Base-by-base conservation (phyloP, 92 coral and sea anemone genomes). In the Phenganax subtilis region DNA sequence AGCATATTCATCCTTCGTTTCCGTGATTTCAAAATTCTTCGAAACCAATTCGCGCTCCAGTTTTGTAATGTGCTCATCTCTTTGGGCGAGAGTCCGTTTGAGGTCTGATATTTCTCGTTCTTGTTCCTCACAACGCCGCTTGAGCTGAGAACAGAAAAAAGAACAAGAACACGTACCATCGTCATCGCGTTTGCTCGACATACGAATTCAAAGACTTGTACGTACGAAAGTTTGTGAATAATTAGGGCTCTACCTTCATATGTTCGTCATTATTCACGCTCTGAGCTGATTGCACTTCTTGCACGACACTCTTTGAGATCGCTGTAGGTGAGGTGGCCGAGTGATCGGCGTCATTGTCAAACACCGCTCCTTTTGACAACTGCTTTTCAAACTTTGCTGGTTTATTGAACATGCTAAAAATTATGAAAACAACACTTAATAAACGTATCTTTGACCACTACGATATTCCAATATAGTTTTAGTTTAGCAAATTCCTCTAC, bases 311-410 rank as follows among this genome's bases (percentile, higher is more conserved):
- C 74, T 65, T 79, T 7, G 83, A 79, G 74, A 79, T 63, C 44
- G 11, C 37, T 10, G 51, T 20, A 6, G 73, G 30, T 0, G 71
- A 29, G 17, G 64, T 20, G 10, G 12, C 82, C 12, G 30, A 10
- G 73, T 61, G 82, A 56, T 79, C 44, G 51, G 51, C 62, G 17
- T 79, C 74, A 63, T 64, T 79, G 54, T 72, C 51, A 10, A 79
- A 64, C 9, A 79, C 52, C 9, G 74, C 83, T 3, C 55, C 83
- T 79, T 52, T 79, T 3, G 83, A 79, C 7, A 65, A 52, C 75
- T 79, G 83, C 31, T 79, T 79, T 54, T 79, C 83, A 64, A 79
- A 79, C 83, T 79, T 79, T 2, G 83, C 83, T 47, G 83, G 83
- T 65, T 79, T 79, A 25, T 79, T 79, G 62, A 79, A 79, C 83